Evolutionary conservation across 53 echinoderm and acorn worm species (phyloP), one percentile per base, ranked within the genome.

Genomic region (Zoroaster sp.): DNA sequence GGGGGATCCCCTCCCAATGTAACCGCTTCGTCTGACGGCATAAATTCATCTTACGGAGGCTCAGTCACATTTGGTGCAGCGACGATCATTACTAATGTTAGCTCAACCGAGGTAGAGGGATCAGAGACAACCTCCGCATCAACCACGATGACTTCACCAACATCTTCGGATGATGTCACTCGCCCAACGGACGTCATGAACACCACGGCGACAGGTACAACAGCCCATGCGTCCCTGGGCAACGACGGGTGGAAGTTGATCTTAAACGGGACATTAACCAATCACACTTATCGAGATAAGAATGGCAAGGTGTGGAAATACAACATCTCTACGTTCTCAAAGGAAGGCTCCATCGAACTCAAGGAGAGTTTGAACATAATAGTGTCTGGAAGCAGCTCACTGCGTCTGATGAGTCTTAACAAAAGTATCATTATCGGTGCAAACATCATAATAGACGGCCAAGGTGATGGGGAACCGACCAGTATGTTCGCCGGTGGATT

Each of bases 341-440:
- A 79, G 13, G 40, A 72, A 33, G 88, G 80, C 3, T 42, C 80
- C 17, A 44, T 92, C 9, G 70, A 65, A 34, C 74, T 92, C 23
- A 79, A 42, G 14, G 66, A 40, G 2, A 47, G 39, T 32, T 63
- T 92, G 47, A 35, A 14, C 17, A 49, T 92, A 12, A 44, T 20
- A 31, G 82, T 92, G 15, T 71, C 21, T 0, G 92, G 92, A 33
- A 10, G 33, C 7, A 87, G 88, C 28, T 54, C 88, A 10, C 74
- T 92, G 5, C 73, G 92, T 71, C 45, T 91, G 12, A 28, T 28
- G 68, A 91, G 91, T 66, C 12, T 32, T 14, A 35, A 46, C 14
- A 43, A 78, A 49, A 45, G 45, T 55, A 77, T 91, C 73, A 53
- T 54, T 1, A 46, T 91, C 31, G 51, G 45, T 31, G 47, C 28